A percentile compares a stretch with the other conserved stretches of the same genome.
Evolutionary conservation across 2,113 vertebrate genomes (phyloP).

Genomic region (Microtus richardsoni): DNA sequence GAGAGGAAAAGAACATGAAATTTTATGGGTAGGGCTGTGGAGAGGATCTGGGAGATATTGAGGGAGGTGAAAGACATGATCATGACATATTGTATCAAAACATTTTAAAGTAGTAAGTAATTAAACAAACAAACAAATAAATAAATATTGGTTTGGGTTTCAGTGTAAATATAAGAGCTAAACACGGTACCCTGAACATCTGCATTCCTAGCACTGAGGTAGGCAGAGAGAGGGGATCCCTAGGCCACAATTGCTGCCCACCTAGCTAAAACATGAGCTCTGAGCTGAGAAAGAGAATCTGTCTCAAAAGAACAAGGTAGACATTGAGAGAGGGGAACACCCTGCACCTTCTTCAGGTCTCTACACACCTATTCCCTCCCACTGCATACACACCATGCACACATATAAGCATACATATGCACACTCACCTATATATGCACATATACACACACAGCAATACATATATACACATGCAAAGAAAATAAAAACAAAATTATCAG

Average conservation of each 20-base stretch:
- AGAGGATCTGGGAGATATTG: background rate
- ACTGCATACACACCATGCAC: background rate
- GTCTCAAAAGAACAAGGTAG: background rate
- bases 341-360: background rate
- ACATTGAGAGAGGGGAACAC: background rate
- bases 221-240: background rate
- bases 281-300: background rate
- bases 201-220: background rate
- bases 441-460: background rate
- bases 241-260: background rate
- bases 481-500: background rate
- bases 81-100: background rate
- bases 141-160: background rate
- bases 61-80: background rate
- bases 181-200: background rate
- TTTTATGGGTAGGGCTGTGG: background rate
- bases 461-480: background rate
- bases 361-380: no score
- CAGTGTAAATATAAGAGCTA: background rate
- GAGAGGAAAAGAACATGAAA: background rate
- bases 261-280: background rate
- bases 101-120: background rate
- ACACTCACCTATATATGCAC: background rate
- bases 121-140: background rate
- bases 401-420: background rate